phyloP scores from a whole-genome alignment of 2,888 invertebrate genomes.

The Pogonocherus hispidulus region DNA sequence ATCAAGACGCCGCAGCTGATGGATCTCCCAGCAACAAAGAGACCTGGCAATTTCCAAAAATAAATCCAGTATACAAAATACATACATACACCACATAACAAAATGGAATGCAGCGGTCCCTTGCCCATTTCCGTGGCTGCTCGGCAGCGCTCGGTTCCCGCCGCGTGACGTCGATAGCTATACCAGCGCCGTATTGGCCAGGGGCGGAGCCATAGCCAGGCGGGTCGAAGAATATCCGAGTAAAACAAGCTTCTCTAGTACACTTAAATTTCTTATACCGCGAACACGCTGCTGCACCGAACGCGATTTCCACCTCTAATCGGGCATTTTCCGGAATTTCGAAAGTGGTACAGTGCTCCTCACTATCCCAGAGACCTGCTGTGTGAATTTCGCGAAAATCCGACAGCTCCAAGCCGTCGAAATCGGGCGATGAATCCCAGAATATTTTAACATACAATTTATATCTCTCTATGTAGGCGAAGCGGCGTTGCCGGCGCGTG shows the following conservation, averaged over 20 bases:
- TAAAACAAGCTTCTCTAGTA: constrained; percentile 60
- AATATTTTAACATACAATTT: constrained; percentile 64
- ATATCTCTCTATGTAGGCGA: constrained; percentile 65
- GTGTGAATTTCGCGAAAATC: constrained; percentile 58
- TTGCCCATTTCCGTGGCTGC: constrained; percentile 50
- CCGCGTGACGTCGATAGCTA: constrained; percentile 62
- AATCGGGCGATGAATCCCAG: constrained; percentile 56
- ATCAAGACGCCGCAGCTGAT: not conserved
- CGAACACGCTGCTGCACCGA: constrained; percentile 55
- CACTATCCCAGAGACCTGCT: constrained; percentile 38
- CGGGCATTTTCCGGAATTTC: constrained; percentile 47
- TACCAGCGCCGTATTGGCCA: constrained; percentile 58
- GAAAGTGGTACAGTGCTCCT: constrained; percentile 50
- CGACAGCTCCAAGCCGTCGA: constrained; percentile 49
- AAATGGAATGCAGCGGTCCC: constrained; percentile 63
- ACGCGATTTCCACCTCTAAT: constrained; percentile 54
- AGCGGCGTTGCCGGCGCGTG: constrained; percentile 58
- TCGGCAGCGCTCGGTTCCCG: constrained; percentile 51
- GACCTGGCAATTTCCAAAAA: constrained; percentile 50
- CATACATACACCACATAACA: constrained; percentile 56
- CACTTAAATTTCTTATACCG: constrained; percentile 56
- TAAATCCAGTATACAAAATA: constrained; percentile 48
- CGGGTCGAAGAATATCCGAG: constrained; percentile 61
- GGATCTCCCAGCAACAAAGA: not conserved
- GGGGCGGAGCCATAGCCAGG: constrained; percentile 62